Base-by-base conservation (phyloP, 2,113 vertebrate genomes). In the Telmatochromis brachygnathus region DNA sequence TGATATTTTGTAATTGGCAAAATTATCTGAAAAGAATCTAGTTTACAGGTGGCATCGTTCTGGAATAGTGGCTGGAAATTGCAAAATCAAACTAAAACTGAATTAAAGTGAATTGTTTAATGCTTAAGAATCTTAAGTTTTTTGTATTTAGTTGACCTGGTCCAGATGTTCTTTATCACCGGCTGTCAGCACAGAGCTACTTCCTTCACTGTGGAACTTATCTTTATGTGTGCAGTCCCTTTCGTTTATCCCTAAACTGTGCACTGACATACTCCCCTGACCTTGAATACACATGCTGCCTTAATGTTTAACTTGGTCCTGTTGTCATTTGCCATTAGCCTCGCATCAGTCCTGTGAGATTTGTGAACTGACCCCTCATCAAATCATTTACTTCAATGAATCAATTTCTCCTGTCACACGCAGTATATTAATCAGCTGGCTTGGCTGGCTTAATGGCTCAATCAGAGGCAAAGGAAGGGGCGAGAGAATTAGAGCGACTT, bases 341-440 rank as follows among this genome's bases (percentile, higher is more conserved):
- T 94, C 94, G 87, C 90, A 94, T 94, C 94, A 94, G 86, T 93
- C 91, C 84, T 87, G 83, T 47, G 85, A 93, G 93, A 94, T 95
- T 92, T 95, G 91, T 92, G 82, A 91, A 91, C 87, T 93, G 94
- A 94, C 93, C 94, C 90, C 87, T 94, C 93, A 88, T 95, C 92
- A 96, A 94, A 95, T 94, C 94, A 93, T 94, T 93, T 92, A 94
- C 90, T 92, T 88, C 93, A 85, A 93, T 94, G 86, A 94, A 94
- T 96, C 95, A 94, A 92, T 94, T 92, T 84, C 83, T 30, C 70
- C 84, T 82, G 92, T 94, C 94, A 95, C 89, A 89, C 23, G 77
- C 90, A 88, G 87, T 94, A 85, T 93, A 96, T 95, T 94, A 94
- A 94, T 94, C 92, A 93, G 91, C 55, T 45, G 83, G 68, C 89